Conservation (phyloP, 1,140 invertebrate species). For the Cataglyphis hispanica region DNA sequence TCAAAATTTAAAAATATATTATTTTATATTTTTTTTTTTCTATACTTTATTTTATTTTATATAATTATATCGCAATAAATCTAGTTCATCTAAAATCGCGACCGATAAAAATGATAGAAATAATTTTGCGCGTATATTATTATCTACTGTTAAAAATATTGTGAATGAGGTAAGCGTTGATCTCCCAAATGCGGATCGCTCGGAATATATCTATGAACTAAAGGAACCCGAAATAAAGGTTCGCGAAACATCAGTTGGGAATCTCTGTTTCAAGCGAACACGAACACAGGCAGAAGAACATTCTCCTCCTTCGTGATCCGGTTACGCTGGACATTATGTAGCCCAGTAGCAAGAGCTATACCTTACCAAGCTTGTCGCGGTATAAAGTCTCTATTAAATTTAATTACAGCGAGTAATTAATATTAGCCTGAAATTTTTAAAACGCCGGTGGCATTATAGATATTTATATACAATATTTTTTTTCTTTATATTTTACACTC, state of each 20-base stretch:
- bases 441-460: background rate
- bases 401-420: constrained; percentile 54
- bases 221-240: background rate
- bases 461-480: background rate
- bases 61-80: background rate
- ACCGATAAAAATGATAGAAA: background rate
- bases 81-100: background rate
- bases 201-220: background rate
- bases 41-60: background rate
- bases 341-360: constrained; percentile 58
- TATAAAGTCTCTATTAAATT: constrained; percentile 55
- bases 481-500: background rate
- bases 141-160: background rate
- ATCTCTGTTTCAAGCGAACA: constrained; percentile 45
- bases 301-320: constrained; percentile 74
- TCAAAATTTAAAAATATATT: background rate
- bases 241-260: constrained; percentile 50
- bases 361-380: constrained; percentile 24
- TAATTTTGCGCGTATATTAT: background rate
- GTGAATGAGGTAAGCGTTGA: background rate
- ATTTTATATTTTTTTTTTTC: too few species aligned
- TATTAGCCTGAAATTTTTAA: constrained; percentile 7
- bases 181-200: background rate
- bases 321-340: constrained; percentile 72
- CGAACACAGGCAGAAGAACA: constrained; percentile 31